Percentiles rank a stretch among this genome's conserved stretches.
phyloP scores from a whole-genome alignment of 2,888 invertebrate genomes.

The Apocheima hispidaria region DNA sequence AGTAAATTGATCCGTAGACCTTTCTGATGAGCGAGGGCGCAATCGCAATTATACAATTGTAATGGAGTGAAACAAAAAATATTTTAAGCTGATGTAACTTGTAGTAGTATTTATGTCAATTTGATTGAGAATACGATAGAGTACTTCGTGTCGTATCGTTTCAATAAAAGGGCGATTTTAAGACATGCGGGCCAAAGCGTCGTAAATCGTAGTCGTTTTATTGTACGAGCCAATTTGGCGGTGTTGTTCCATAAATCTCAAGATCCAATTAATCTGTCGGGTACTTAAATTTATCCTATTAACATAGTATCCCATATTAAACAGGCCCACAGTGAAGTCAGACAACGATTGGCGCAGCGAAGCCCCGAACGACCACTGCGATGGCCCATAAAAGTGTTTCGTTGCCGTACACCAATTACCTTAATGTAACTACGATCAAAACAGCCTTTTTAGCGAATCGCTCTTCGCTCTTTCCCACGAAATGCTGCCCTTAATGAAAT shows the following conservation, averaged over 20 bases:
- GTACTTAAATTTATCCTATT: slow-evolving; percentile 76
- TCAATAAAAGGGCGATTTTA: slow-evolving; percentile 15
- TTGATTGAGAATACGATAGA: slow-evolving; percentile 34
- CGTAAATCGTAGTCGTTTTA: slow-evolving; percentile 59
- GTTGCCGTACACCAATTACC: slow-evolving; percentile 81
- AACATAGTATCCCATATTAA: slow-evolving; percentile 74
- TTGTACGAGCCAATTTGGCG: slow-evolving; percentile 59
- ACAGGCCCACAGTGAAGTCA: slow-evolving; percentile 72
- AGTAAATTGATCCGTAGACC: slow-evolving; percentile 79
- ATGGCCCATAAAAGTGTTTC: slow-evolving; percentile 81
- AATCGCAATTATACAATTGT: slow-evolving; percentile 65
- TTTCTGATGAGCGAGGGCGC: slow-evolving; percentile 65
- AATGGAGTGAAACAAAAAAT: slow-evolving; percentile 55
- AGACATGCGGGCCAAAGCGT: slow-evolving; percentile 33
- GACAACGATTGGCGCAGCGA: slow-evolving; percentile 76
- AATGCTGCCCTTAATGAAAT: slow-evolving; percentile 75
- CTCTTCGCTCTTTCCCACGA: slow-evolving; percentile 68
- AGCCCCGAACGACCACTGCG: slow-evolving; percentile 74
- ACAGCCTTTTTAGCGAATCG: slow-evolving; percentile 79
- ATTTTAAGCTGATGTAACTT: slow-evolving; percentile 53
- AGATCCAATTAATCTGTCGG: slow-evolving; percentile 70
- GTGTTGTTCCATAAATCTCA: slow-evolving; percentile 73
- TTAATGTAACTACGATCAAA: slow-evolving; percentile 81
- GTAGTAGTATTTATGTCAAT: slow-evolving; percentile 46
- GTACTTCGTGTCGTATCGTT: slow-evolving; percentile 13